Percentiles rank a stretch among this genome's conserved stretches.
Conservation (phyloP, 35 echinoderm and acorn worm genomes). For the Holothuria glaberrima region DNA sequence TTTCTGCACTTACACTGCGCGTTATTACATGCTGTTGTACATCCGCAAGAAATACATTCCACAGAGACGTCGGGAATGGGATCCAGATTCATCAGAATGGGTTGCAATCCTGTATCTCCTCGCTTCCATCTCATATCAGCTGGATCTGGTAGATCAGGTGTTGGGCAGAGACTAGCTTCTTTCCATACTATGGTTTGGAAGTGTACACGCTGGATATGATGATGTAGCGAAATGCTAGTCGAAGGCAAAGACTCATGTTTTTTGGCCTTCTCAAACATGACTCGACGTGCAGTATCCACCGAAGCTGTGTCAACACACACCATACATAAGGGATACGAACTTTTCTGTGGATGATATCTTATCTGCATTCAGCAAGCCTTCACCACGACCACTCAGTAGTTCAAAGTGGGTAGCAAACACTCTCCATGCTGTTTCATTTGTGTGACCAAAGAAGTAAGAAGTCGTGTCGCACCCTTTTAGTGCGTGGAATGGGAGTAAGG, state of each 20-base stretch:
- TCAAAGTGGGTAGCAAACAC: too few relatives aligned
- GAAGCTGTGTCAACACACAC: too few relatives aligned
- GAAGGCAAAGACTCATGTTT: slow-evolving; percentile 11
- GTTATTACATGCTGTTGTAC: not conserved
- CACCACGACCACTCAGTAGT: not conserved
- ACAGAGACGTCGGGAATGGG: not conserved
- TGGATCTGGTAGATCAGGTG: not conserved
- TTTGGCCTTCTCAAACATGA: slow-evolving; percentile 17
- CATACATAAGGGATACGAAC: slow-evolving; percentile 27
- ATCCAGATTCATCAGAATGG: not conserved
- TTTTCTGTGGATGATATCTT: slow-evolving; percentile 30
- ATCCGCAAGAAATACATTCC: not conserved
- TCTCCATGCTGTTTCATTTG: not conserved
- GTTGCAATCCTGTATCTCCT: not conserved
- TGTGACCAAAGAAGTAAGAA: slow-evolving; percentile 23
- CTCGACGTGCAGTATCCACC: not conserved
- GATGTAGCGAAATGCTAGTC: slow-evolving; percentile 14
- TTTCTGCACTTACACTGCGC: too few relatives aligned
- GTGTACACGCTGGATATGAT: too few relatives aligned
- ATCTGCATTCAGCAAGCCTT: not conserved
- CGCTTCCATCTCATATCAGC: slow-evolving; percentile 10
- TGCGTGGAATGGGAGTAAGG: slow-evolving; percentile 25
- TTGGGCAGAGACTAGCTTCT: slow-evolving; percentile 34
- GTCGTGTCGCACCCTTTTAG: slow-evolving; percentile 13
- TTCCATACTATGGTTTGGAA: slow-evolving; percentile 61